Conservation (phyloP, 2,113 vertebrate species). For the Antechinus stuartii region DNA sequence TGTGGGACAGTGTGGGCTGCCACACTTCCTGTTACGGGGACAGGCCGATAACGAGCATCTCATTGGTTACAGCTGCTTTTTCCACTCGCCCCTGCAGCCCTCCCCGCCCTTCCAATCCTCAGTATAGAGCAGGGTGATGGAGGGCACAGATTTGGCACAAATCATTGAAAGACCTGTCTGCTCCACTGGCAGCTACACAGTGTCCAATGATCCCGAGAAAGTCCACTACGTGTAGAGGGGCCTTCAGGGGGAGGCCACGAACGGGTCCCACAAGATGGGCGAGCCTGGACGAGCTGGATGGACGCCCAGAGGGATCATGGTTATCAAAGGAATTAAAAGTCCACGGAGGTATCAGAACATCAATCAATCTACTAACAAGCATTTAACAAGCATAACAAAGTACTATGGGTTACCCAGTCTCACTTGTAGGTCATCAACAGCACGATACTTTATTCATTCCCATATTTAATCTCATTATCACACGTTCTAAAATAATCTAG, state of each 20-base stretch:
- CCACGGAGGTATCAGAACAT: not conserved
- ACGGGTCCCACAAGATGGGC: not conserved
- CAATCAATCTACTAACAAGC: not conserved
- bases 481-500: not conserved
- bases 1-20: not conserved
- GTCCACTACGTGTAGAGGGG: not conserved
- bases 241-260: not conserved
- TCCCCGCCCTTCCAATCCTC: not conserved
- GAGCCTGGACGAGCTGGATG: not conserved
- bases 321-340: not conserved
- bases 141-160: not conserved
- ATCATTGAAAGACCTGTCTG: not conserved
- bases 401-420: not conserved
- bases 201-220: not conserved
- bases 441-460: not conserved
- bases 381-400: not conserved
- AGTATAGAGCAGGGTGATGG: not conserved
- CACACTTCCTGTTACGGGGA: not conserved
- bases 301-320: not conserved
- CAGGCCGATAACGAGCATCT: not conserved
- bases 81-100: not conserved
- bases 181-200: not conserved
- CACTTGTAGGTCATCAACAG: not conserved
- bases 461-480: not conserved
- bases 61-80: not conserved